Evolutionary conservation across 2,113 vertebrate species (phyloP).

Genomic region (Motacilla tschutschensis): DNA sequence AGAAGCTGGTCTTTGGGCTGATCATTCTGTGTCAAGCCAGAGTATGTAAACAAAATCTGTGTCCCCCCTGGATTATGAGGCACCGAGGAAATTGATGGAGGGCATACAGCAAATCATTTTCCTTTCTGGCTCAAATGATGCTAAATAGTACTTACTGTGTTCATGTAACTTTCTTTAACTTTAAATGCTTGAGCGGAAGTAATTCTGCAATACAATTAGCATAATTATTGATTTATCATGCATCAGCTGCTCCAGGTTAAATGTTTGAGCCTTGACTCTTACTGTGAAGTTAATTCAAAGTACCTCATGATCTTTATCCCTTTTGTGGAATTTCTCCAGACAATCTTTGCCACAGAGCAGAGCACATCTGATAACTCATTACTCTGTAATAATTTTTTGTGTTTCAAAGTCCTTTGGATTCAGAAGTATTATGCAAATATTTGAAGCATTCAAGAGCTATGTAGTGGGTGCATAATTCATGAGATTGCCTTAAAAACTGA

Average conservation of each 20-base stretch:
- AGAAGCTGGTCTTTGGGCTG: not conserved
- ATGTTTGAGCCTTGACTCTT: not conserved
- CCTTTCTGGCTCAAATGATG: not conserved
- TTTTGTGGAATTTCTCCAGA: not conserved
- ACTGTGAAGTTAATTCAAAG: constrained; percentile 1
- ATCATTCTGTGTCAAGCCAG: not conserved
- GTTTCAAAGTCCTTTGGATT: not conserved
- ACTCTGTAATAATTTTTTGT: not conserved
- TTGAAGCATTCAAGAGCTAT: not conserved
- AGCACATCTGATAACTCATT: not conserved
- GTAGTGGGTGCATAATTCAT: not conserved
- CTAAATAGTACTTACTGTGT: not conserved
- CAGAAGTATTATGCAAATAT: not conserved
- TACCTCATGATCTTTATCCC: not conserved
- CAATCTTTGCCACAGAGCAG: not conserved
- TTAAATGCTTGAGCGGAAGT: not conserved
- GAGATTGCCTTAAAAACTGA: not conserved
- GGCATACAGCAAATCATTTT: not conserved
- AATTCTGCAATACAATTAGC: not conserved
- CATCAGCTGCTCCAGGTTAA: constrained; percentile 22
- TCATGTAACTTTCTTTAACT: not conserved
- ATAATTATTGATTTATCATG: constrained; percentile 30
- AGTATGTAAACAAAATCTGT: not conserved
- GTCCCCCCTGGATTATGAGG: not conserved
- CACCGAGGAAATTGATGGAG: not conserved